phyloP scores from a whole-genome alignment of 2,113 vertebrate species.

The Dasypus novemcinctus region DNA sequence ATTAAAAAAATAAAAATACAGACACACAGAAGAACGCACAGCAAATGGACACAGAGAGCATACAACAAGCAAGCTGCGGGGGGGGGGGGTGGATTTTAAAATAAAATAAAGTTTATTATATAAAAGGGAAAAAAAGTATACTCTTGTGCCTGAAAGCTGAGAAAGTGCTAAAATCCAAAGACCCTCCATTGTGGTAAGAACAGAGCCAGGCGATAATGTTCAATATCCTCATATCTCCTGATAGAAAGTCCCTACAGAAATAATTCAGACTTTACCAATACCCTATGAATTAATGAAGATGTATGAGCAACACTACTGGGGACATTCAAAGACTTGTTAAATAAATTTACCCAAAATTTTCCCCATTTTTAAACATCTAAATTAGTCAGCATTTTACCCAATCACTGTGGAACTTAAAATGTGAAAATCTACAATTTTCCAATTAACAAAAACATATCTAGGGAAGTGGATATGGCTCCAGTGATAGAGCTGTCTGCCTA shows the following conservation, averaged over 20 bases:
- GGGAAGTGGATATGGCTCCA: too few relatives aligned
- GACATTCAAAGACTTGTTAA: neutral
- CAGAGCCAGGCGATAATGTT: neutral
- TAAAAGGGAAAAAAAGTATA: neutral
- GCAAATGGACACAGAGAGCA: too few relatives aligned
- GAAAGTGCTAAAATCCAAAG: neutral
- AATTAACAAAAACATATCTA: neutral
- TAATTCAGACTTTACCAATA: constrained; percentile 7
- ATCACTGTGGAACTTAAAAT: neutral
- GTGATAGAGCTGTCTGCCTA: too few relatives aligned
- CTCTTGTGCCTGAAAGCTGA: neutral
- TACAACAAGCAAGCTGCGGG: too few relatives aligned
- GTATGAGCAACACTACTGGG: neutral
- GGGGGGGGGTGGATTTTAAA: too few relatives aligned
- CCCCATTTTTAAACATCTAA: neutral
- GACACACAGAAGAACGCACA: too few relatives aligned
- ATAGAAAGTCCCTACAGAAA: neutral
- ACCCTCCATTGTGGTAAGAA: neutral
- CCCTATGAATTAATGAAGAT: neutral
- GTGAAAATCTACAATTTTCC: neutral
- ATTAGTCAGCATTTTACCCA: neutral
- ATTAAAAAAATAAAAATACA: too few relatives aligned
- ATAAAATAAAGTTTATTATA: too few relatives aligned
- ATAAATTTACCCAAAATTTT: neutral
- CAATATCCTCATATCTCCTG: neutral